phyloP scores from a whole-genome alignment of 2,797 vertebrate species.

The Gallinago stenura region DNA sequence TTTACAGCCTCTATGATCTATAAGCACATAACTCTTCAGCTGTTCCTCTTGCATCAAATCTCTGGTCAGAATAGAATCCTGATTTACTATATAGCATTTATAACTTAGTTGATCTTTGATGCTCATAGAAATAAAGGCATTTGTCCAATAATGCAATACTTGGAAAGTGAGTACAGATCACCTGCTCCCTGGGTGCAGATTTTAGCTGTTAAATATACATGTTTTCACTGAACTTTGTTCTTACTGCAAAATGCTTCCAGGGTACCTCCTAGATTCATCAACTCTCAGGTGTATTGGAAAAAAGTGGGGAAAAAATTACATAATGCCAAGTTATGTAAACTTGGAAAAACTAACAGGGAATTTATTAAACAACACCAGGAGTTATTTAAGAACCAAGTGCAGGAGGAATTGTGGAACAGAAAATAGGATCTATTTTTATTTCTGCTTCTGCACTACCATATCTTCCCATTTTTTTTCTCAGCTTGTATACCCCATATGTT shows the following conservation, averaged over 20 bases:
- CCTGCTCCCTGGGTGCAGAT: neutral
- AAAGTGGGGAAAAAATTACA: neutral
- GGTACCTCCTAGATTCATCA: neutral
- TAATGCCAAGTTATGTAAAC: constrained; percentile 20
- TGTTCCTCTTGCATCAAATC: accelerated
- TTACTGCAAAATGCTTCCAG: neutral
- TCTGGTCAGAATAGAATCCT: neutral
- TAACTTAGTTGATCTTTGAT: neutral
- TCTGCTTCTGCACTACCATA: neutral
- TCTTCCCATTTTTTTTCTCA: neutral
- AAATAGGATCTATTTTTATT: neutral
- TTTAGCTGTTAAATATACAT: neutral
- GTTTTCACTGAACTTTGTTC: neutral
- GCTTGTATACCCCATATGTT: constrained; percentile 13
- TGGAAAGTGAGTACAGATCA: neutral
- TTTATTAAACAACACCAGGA: neutral
- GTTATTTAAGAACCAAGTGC: constrained; percentile 28
- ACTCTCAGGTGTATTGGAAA: neutral
- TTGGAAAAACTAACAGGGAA: neutral
- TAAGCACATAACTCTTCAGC: neutral
- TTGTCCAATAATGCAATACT: neutral
- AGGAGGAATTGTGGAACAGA: neutral
- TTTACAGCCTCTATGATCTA: neutral
- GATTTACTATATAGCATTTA: neutral
- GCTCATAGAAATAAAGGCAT: neutral